Evolutionary conservation across 2,888 invertebrate genomes (phyloP).

Genomic region (Hartigia nigra): DNA sequence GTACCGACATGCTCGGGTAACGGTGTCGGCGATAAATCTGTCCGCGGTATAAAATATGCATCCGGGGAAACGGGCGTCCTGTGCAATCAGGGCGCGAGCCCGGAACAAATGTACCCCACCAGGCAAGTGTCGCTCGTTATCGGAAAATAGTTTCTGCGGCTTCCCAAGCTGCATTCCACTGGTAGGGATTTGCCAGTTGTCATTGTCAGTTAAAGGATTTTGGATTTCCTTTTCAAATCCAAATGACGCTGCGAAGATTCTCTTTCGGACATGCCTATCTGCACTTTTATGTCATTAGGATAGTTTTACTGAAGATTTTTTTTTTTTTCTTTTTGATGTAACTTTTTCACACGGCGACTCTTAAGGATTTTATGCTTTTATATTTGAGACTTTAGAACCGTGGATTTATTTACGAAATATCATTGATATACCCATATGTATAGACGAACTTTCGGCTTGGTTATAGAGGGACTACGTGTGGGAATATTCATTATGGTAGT

Average conservation of each 20-base stretch:
- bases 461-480: not conserved
- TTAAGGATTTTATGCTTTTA: not conserved
- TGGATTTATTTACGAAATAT: not conserved
- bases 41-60: conserved; percentile 58
- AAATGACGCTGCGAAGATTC: not conserved
- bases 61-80: conserved; percentile 42
- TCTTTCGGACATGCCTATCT: not conserved
- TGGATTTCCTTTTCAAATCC: not conserved
- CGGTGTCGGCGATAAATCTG: conserved; percentile 58
- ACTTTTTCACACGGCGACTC: not conserved
- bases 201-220: not conserved
- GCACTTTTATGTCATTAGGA: not conserved
- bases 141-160: conserved; percentile 58
- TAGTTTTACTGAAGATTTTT: not conserved
- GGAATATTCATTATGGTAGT: not conserved
- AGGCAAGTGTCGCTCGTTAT: conserved; percentile 54
- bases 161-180: conserved; percentile 26
- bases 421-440: not conserved
- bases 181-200: not conserved
- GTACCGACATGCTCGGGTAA: conserved; percentile 47
- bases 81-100: conserved; percentile 56
- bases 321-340: not conserved
- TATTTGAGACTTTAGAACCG: not conserved
- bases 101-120: conserved; percentile 55
- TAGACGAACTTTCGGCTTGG: not conserved